Evolutionary conservation across 2,888 invertebrate species (phyloP).

Genomic region (Pachycephus smyrnensis): DNA sequence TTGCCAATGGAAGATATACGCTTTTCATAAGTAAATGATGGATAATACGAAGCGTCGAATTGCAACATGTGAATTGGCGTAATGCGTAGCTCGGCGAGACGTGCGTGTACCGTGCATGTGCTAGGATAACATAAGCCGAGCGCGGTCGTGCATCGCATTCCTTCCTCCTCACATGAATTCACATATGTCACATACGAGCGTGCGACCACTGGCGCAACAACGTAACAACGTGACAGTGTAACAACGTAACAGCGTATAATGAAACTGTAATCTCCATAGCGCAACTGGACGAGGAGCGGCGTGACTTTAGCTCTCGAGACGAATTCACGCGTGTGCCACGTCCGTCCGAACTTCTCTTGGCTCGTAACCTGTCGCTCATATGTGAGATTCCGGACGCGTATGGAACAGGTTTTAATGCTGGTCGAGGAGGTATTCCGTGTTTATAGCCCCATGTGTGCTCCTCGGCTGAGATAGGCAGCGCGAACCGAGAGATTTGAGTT

Average conservation of each 20-base stretch:
- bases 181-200: constrained; percentile 1
- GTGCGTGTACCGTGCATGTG: constrained; percentile 28
- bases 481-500: neutral
- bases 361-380: constrained; percentile 48
- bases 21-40: neutral
- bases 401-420: constrained; percentile 45
- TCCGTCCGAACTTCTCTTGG: neutral
- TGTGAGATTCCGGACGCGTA: constrained; percentile 46
- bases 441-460: constrained; percentile 22
- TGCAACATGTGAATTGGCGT: neutral
- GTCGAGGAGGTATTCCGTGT: constrained; percentile 43
- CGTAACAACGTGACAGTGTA: neutral
- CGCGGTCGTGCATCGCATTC: constrained; percentile 12
- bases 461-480: neutral
- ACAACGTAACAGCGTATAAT: neutral
- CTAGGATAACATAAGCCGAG: constrained; percentile 33
- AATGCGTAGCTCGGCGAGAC: constrained; percentile 20
- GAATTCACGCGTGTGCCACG: neutral
- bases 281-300: neutral
- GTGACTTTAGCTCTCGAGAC: neutral
- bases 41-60: neutral
- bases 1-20: neutral
- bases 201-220: neutral
- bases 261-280: constrained; percentile 8
- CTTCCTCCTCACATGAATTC: constrained; percentile 16